Conservation (phyloP, 2,797 vertebrate species). For the Molossus molossus region DNA sequence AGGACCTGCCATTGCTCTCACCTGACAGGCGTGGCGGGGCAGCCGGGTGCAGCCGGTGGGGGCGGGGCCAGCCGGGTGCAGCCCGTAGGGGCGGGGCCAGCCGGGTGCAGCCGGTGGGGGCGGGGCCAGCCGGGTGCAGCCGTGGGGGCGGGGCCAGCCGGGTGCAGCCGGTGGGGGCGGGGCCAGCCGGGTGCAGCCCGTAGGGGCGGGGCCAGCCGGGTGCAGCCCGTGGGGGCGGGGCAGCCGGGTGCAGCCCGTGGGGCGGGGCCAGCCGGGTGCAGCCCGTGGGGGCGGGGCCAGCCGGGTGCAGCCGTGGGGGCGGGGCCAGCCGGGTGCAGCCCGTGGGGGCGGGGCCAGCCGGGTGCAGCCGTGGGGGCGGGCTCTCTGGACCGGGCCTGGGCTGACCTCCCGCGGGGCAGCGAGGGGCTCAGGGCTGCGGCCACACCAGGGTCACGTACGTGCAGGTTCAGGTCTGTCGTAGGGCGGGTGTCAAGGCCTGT, state of each 20-base stretch:
- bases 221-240: background rate
- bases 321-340: too few species aligned
- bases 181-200: too few species aligned
- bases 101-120: too few species aligned
- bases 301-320: background rate
- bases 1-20: background rate
- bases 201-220: background rate
- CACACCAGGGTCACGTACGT: background rate
- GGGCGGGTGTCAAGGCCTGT: background rate
- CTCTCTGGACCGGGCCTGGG: background rate
- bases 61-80: background rate
- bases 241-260: too few species aligned
- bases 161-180: too few species aligned
- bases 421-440: rapidly evolving
- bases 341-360: background rate
- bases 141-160: background rate
- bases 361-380: background rate
- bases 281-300: too few species aligned
- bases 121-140: too few species aligned
- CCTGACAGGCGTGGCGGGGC: background rate
- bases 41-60: too few species aligned
- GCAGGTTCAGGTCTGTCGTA: background rate
- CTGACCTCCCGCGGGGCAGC: background rate
- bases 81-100: background rate
- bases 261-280: too few species aligned